Evolutionary conservation across 2,113 vertebrate genomes (phyloP), one percentile per base, ranked within the genome.

Genomic region (Eptatretus burgeri): DNA sequence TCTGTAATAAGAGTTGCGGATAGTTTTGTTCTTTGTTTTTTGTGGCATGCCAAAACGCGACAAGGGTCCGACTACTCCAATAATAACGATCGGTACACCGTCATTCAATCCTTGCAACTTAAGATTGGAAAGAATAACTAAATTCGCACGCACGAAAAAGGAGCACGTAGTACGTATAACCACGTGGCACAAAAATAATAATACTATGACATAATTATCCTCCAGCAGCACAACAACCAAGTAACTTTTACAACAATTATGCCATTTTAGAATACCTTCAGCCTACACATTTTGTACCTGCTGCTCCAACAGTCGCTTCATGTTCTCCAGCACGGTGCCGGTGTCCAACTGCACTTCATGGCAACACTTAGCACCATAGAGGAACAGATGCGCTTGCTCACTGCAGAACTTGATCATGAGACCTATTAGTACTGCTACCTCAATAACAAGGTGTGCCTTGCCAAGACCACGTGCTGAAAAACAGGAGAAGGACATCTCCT

Each of bases 281-380:
- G n/a, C n/a, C n/a, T n/a, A 41, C 27, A 41, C n/a, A n/a, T n/a
- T 41, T 41, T 41, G 27, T 41, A 41, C 27, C 27, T 71, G 9
- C 66, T 75, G 72, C 52, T 67, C 67, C 2, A 67, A 51, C 49
- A 72, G 65, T 51, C 51, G 68, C 67, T 70, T 68, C 65, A 82
- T 75, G 5, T 82, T 80, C 13, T 81, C 74, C 64, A 83, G 65
- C 20, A 82, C 67, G 9, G 70, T 62, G 3, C 77, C 72, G 1
- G 75, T 73, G 62, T 74, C 66, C 10, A 79, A 53, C 16, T 71
- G 63, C 1, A 65, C 52, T 3, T 74, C 68, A 11, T 64, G 9
- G 53, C 51, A 1, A 5, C 12, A 1, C 0, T 11, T 1, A 0
- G 10, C 1, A 1, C 49, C 1, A 0, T 8, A 16, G 1, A 79